Base-by-base conservation (phyloP, 1,140 invertebrate species). In the Bombus vancouverensis region DNA sequence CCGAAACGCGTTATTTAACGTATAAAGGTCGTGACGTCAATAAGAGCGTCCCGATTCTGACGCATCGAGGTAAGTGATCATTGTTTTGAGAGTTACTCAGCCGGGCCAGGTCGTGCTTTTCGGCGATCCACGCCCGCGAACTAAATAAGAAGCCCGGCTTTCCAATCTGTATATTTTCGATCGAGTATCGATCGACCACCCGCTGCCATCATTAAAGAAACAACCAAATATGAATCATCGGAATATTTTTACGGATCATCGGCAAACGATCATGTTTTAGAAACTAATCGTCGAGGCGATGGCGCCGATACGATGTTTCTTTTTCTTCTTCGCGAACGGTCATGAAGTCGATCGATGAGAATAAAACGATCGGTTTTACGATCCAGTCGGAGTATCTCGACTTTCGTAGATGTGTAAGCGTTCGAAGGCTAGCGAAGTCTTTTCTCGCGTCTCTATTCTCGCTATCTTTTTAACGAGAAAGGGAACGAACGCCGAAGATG, bases 11-110 rank as follows among this genome's bases (percentile, higher is more conserved):
- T 53, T 28, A 66, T 87, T 44, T 71, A 70, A 89, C 83, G 79
- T 81, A 18, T 42, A 71, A 32, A 10, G 28, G 42, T 42, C 5
- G 18, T 89, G 85, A 81, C 88, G 88, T 89, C 72, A 89, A 81
- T 39, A 42, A 81, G 28, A 72, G n/a, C 8, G 12, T 37, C 13
- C 4, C 57, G 66, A 28, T 15, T 76, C 75, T 90, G 86, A 90
- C 83, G 83, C 86, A 86, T 57, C 68, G 44, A n/a, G 59, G 66
- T 78, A 85, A 65, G 62, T 32, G 53, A 85, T 79, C 65, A 32
- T 37, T 89, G 80, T 90, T 88, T 88, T 81, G 39, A 88, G 18
- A 81, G 22, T 90, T 90, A 85, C 18, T 90, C 86, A 90, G 25
- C 28, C 18, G 6, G 22, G 22, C 37, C 28, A 15, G 62, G 22